Base-by-base conservation (phyloP, 2,797 vertebrate species). In the Buphagus erythrorhynchus region DNA sequence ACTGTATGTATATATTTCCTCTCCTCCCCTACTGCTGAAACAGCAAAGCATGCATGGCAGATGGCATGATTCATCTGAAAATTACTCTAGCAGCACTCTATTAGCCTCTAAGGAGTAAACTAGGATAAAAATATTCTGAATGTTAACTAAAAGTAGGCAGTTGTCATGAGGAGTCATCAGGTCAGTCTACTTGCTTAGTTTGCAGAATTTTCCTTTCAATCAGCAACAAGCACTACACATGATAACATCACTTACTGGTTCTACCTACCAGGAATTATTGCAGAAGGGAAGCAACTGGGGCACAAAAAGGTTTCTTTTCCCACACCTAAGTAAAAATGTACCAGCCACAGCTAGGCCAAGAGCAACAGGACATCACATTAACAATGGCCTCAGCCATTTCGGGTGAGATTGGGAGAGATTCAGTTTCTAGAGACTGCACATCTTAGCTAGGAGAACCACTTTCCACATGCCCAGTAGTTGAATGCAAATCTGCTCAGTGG, bases 51-150 rank as follows among this genome's bases (percentile, higher is more conserved):
- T 57, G 52, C 63, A 79, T 93, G 84, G 93, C 95, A 96, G 92
- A 97, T 96, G 92, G 95, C 81, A 59, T 96, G 94, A 97, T 94
- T 97, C 95, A 96, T 93, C 94, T 86, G 66, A 92, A 95, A 95
- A 97, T 96, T 96, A 97, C 92, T 94, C 85, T 74, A 94, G 89
- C 93, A 95, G 85, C 86, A 84, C 58, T 91, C 94, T 86, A 95
- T 95, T 97, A 94, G 95, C 69, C 94, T 96, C 90, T 68, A 88
- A 95, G 94, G 95, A 96, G 94, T 93, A 97, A 91, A 93, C 54
- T 35, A 75, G 82, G 91, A 94, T 72, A 96, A 93, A 97, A 96
- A 95, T 83, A 96, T 59, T 90, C 93, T 84, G 82, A 91, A 91
- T 62, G 90, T 83, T 90, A 95, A 95, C 87, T 97, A 63, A 90